These are phyloP conservation scores for Burhinus oedicnemus DNA, from an alignment of 2,113 vertebrate species.

Conservation along the genomic window DNA sequence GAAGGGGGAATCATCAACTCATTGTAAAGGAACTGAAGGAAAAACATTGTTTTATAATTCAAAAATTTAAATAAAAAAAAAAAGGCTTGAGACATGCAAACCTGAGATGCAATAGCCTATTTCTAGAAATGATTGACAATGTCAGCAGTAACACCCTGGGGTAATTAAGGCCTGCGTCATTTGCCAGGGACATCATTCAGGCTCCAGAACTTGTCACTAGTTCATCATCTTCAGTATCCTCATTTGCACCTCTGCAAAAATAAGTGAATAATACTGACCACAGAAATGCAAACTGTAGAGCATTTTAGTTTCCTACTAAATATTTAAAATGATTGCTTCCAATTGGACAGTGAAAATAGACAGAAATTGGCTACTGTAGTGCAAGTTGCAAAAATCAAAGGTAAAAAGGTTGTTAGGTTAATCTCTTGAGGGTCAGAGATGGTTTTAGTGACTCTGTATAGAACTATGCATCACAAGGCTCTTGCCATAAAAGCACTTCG, in stretches of 20 bases:
- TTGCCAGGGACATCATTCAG: not conserved
- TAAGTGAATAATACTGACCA: not conserved
- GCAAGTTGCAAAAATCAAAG: not conserved
- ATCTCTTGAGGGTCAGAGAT: not conserved
- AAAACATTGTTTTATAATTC: not conserved
- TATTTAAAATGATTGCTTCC: not conserved
- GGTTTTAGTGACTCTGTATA: not conserved
- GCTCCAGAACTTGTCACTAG: not conserved
- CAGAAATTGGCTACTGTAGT: not conserved
- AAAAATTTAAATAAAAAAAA: not conserved
- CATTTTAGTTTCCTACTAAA: not conserved
- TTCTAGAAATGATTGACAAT: not conserved
- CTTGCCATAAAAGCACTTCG: not conserved
- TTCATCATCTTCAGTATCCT: not conserved
- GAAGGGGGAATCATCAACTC: not conserved
- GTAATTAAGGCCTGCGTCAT: not conserved
- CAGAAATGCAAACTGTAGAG: not conserved
- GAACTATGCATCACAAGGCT: not conserved
- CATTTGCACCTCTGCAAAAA: not conserved
- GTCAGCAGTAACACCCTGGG: not conserved
- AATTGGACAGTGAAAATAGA: not conserved
- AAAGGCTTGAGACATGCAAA: not conserved
- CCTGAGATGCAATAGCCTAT: not conserved
- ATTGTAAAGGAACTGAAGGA: not conserved
- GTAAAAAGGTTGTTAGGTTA: not conserved